Conservation (phyloP, 2,113 vertebrate species). For the Leiothrix lutea region DNA sequence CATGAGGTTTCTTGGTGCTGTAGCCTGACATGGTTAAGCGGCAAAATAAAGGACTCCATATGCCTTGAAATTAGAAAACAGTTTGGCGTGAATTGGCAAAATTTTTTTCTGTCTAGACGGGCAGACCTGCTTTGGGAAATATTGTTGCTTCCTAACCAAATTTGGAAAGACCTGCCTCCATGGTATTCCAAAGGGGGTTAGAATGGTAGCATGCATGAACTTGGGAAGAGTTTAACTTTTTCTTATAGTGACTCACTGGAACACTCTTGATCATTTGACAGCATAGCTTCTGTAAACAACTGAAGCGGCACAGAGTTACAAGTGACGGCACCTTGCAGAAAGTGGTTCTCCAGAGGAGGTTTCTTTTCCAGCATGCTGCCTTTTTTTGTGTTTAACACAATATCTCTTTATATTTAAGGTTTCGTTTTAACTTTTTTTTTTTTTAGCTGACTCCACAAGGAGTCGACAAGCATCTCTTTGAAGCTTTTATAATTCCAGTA, state of each 20-base stretch:
- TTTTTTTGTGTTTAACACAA: neutral
- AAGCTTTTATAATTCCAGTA: neutral
- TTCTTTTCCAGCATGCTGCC: neutral
- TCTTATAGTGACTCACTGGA: neutral
- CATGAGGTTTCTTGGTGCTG: neutral
- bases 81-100: neutral
- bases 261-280: neutral
- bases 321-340: neutral
- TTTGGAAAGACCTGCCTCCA: neutral
- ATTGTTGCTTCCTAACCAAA: neutral
- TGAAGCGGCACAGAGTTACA: neutral
- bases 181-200: neutral
- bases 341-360: neutral
- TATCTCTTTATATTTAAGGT: neutral
- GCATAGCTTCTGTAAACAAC: accelerated
- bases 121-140: neutral
- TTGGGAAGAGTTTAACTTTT: neutral
- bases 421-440: neutral
- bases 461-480: neutral
- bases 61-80: neutral
- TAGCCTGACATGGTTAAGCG: neutral
- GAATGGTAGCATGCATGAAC: neutral
- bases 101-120: neutral
- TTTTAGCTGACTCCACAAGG: neutral
- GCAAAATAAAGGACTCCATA: neutral